Conservation (phyloP, 2,113 vertebrate genomes). For the Microcebus tavaratra region DNA sequence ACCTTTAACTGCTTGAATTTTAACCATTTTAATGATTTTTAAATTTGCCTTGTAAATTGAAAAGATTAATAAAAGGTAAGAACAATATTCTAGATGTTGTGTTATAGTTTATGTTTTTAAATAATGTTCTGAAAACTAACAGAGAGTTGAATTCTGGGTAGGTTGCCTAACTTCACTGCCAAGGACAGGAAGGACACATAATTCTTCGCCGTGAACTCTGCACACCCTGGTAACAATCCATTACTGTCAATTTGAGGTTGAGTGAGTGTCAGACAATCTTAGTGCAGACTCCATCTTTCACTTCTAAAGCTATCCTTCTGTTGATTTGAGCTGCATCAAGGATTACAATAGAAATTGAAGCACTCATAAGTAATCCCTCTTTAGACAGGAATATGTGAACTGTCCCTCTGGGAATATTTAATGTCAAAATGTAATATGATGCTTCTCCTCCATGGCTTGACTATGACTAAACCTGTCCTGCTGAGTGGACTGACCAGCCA, state of each 20-base stretch:
- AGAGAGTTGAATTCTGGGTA: conserved; percentile 63
- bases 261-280: conserved; percentile 71
- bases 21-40: conserved; percentile 69
- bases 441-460: neutral
- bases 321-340: conserved; percentile 71
- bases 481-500: neutral
- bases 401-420: conserved; percentile 52
- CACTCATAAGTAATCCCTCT: conserved; percentile 61
- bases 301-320: conserved; percentile 60
- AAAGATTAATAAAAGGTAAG: conserved; percentile 54
- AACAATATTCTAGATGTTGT: conserved; percentile 66
- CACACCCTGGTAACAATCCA: conserved; percentile 69
- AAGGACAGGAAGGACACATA: conserved; percentile 80
- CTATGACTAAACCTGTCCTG: neutral
- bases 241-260: conserved; percentile 69
- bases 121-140: conserved; percentile 72
- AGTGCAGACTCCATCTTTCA: conserved; percentile 70
- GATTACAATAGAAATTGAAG: conserved; percentile 65
- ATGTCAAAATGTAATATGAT: conserved; percentile 45
- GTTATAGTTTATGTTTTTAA: conserved; percentile 68
- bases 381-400: conserved; percentile 49
- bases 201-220: conserved; percentile 74
- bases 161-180: conserved; percentile 63
- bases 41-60: conserved; percentile 62
- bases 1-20: neutral